Evolutionary conservation across 2,113 vertebrate species (phyloP), one percentile per base, ranked within the genome.

Genomic region (Epinephelus fuscoguttatus): DNA sequence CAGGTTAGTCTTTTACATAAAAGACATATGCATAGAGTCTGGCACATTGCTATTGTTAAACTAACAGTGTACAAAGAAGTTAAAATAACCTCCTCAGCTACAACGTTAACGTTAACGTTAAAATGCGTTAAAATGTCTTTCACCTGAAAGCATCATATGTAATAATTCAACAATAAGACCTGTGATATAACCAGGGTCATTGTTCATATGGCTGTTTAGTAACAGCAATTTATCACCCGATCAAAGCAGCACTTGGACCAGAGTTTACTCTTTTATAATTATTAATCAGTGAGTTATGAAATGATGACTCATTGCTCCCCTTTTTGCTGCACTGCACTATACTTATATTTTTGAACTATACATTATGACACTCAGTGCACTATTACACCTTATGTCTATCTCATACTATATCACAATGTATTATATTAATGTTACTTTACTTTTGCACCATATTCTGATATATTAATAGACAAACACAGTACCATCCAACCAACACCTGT

Each of bases 221-320:
- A 78, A 60, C 64, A 78, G 13, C 19, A n/a, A 18, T 69, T 19
- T 60, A 60, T 60, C 25, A 23, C 25, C 55, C 27, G 3, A 27
- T 27, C 27, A 27, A 27, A 27, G 27, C 27, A 27, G 27, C 27
- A 27, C 27, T 27, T 27, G 4, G 10, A 15, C 13, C 37, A 53
- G 33, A 25, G 23, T 47, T 27, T 25, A 13, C 14, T 50, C 25
- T 37, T 75, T 57, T 57, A 40, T 69, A 7, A 69, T 11, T 12
- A n/a, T 68, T 23, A 61, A 10, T 21, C 1, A 63, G 6, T 17
- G 4, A 25, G 64, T 78, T 60, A 60, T 78, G 42, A 78, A 78
- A 59, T 12, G 53, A 9, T 67, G 74, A 76, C 50, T 27, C 4
- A 5, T 14, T 47, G 63, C 33, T 37, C 27, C 27, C 33, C 1